Percentiles rank a stretch among this genome's conserved stretches.
Conservation (phyloP, 2,888 invertebrate species). For the Drosophila melanocephala region DNA sequence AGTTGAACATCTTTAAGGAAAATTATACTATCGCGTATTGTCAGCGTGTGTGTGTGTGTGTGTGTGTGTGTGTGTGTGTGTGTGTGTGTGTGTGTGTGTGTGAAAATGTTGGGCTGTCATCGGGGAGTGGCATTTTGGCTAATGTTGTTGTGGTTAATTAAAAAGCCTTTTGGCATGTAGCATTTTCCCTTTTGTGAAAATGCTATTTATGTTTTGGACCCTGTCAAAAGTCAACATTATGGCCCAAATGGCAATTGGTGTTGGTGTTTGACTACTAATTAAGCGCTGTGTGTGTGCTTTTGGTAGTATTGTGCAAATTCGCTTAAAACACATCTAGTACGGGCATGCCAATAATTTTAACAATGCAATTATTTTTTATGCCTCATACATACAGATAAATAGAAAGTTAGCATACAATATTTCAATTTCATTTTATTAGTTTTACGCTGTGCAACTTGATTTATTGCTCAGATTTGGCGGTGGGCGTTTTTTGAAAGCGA, state of each 20-base stretch:
- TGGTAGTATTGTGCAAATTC: slow-evolving; percentile 3
- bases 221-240: slow-evolving; percentile 42
- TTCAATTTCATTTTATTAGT: background rate
- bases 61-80: slow-evolving; percentile 13
- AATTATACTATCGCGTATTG: slow-evolving; percentile 36
- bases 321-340: background rate
- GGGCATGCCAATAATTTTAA: slow-evolving; percentile 21
- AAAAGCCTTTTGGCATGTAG: slow-evolving; percentile 50
- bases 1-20: slow-evolving; percentile 9
- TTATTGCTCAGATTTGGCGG: background rate
- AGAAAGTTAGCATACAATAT: background rate
- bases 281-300: slow-evolving; percentile 11
- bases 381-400: slow-evolving; percentile 1
- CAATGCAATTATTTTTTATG: slow-evolving; percentile 19
- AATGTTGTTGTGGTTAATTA: slow-evolving; percentile 67
- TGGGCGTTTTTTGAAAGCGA: background rate
- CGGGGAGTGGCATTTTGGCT: slow-evolving; percentile 57
- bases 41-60: background rate
- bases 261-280: slow-evolving; percentile 38
- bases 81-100: slow-evolving; percentile 12
- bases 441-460: background rate
- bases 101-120: background rate
- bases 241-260: slow-evolving; percentile 33
- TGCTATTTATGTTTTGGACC: slow-evolving; percentile 31
- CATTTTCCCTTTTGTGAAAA: slow-evolving; percentile 51